Conservation (phyloP, 1,140 invertebrate genomes). For the Eumaeus atala region DNA sequence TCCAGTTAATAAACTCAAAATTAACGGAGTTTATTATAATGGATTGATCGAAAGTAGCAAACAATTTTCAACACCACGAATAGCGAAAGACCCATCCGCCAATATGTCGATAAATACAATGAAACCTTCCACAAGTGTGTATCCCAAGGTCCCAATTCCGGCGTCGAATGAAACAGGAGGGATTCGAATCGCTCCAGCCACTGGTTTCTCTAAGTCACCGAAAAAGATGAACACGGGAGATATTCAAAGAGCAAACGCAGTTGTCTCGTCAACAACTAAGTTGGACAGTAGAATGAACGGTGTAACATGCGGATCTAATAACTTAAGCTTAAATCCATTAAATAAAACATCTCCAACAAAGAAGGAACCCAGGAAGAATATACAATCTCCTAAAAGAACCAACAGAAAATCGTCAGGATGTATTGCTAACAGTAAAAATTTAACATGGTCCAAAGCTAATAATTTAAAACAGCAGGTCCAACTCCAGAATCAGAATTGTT, state of each 20-base stretch:
- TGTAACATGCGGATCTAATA: constrained; percentile 61
- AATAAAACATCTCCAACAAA: constrained; percentile 29
- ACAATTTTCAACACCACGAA: constrained; percentile 33
- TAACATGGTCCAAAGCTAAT: constrained; percentile 68
- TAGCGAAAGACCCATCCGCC: constrained; percentile 53
- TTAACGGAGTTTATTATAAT: constrained; percentile 33
- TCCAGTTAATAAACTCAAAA: constrained; percentile 38
- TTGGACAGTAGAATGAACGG: constrained; percentile 65
- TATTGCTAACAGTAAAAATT: constrained; percentile 66
- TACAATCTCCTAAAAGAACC: constrained; percentile 44
- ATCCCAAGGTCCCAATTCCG: constrained; percentile 46
- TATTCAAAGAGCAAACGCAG: constrained; percentile 40
- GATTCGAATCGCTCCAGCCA: constrained; percentile 43
- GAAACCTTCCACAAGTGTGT: constrained; percentile 7
- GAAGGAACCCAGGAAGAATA: constrained; percentile 49
- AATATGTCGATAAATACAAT: constrained; percentile 33
- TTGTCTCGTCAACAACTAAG: constrained; percentile 61
- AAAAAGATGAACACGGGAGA: constrained; percentile 49
- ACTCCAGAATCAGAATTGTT: constrained; percentile 59
- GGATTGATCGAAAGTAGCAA: constrained; percentile 48
- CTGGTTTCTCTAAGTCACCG: constrained; percentile 34
- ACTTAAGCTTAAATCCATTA: constrained; percentile 34
- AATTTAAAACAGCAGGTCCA: constrained; percentile 67
- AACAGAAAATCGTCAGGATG: constrained; percentile 67
- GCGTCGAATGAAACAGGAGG: constrained; percentile 37